Evolutionary conservation across 2,797 vertebrate genomes (phyloP).

Genomic region (Natrix natrix): DNA sequence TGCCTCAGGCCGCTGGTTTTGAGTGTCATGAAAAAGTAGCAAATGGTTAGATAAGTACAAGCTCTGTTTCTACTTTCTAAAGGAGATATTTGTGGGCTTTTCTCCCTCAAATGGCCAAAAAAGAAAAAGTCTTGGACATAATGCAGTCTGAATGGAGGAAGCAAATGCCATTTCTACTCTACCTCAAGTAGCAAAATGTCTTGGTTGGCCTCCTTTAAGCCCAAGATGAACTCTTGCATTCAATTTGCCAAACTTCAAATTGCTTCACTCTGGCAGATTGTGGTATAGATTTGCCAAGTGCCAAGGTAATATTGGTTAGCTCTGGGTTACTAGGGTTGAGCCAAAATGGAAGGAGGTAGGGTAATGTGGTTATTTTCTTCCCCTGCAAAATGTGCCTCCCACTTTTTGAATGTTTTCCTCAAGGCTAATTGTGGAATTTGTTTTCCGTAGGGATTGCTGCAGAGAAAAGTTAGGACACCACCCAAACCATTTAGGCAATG

Average conservation of each 20-base stretch:
- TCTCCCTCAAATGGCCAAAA: background rate
- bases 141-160: background rate
- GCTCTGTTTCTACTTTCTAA: background rate
- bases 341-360: background rate
- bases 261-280: background rate
- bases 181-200: background rate
- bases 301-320: background rate
- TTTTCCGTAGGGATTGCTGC: background rate
- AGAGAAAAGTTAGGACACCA: background rate
- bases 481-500: background rate
- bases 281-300: background rate
- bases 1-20: background rate
- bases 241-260: background rate
- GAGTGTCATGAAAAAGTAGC: background rate
- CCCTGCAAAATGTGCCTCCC: background rate
- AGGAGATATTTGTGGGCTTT: background rate
- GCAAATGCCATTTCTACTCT: background rate
- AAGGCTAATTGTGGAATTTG: background rate
- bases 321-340: background rate
- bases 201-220: background rate
- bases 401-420: background rate
- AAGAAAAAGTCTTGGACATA: background rate
- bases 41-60: background rate
- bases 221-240: background rate
- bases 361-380: background rate